Evolutionary conservation across 2,888 invertebrate species (phyloP).

Genomic region (Eucriotettix oculatus): DNA sequence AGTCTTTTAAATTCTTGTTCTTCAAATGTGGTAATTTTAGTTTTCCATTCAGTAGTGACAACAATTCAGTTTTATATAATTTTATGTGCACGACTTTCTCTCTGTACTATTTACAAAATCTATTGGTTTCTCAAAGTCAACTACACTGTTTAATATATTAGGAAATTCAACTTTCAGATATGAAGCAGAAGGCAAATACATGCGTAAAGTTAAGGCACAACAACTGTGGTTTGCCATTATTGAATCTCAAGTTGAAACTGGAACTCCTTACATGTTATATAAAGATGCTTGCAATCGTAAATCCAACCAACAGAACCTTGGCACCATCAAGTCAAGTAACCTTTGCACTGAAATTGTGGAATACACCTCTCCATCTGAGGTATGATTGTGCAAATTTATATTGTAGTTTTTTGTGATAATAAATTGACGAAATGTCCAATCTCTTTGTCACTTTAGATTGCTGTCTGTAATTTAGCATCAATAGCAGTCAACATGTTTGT

Average conservation of each 20-base stretch:
- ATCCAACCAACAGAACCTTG: conserved; percentile 94
- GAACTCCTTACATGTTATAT: conserved; percentile 93
- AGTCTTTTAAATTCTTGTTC: too few species aligned
- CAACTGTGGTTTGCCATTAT: conserved; percentile 87
- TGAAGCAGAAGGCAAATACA: conserved; percentile 58
- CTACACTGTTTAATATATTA: too few species aligned
- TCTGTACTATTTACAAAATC: too few species aligned
- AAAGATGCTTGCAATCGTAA: conserved; percentile 94
- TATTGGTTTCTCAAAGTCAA: too few species aligned
- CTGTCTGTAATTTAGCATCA: conserved; percentile 95
- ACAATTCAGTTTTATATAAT: too few species aligned
- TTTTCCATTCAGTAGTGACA: too few species aligned
- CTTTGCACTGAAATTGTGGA: conserved; percentile 96
- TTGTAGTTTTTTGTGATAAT: not conserved
- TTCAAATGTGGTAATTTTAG: too few species aligned
- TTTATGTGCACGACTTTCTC: too few species aligned
- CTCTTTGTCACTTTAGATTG: conserved; percentile 34
- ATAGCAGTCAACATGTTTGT: conserved; percentile 94
- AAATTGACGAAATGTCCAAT: not conserved
- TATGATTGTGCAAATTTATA: conserved; percentile 15
- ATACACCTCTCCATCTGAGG: conserved; percentile 80
- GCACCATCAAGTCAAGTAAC: conserved; percentile 96
- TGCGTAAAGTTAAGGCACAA: conserved; percentile 52
- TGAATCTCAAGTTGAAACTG: conserved; percentile 92
- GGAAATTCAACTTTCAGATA: conserved; percentile 34